phyloP scores from a whole-genome alignment of 2,888 invertebrate genomes.

The Eulithis testata region DNA sequence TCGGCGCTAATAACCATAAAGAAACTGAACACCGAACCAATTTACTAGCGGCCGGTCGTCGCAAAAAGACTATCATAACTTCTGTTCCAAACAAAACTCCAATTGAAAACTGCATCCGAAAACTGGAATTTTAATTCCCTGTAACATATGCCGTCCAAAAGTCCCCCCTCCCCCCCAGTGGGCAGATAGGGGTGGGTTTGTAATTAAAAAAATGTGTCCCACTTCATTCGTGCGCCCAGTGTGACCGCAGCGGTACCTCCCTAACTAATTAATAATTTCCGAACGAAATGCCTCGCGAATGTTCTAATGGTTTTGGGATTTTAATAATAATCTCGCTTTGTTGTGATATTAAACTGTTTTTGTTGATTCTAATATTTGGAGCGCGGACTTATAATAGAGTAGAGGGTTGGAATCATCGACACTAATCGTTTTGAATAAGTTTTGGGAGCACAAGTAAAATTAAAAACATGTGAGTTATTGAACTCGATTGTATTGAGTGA shows the following conservation, averaged over 20 bases:
- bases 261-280: slow-evolving; percentile 73
- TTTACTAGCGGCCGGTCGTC: slow-evolving; percentile 36
- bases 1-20: slow-evolving; percentile 44
- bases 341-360: slow-evolving; percentile 43
- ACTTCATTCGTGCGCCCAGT: slow-evolving; percentile 73
- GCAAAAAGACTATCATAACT: slow-evolving; percentile 42
- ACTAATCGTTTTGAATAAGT: neutral
- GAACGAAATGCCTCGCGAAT: slow-evolving; percentile 45
- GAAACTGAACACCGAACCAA: slow-evolving; percentile 43
- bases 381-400: slow-evolving; percentile 28
- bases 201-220: slow-evolving; percentile 83
- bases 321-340: slow-evolving; percentile 67
- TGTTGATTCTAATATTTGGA: slow-evolving; percentile 24
- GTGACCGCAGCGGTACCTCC: slow-evolving; percentile 62
- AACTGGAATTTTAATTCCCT: slow-evolving; percentile 78
- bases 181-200: slow-evolving; percentile 45
- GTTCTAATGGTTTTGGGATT: slow-evolving; percentile 64
- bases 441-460: neutral
- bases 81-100: slow-evolving; percentile 41
- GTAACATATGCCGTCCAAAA: slow-evolving; percentile 70
- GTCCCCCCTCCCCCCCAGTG: slow-evolving; percentile 7
- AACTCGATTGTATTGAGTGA: no score
- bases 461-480: neutral
- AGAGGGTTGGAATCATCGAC: slow-evolving; percentile 3
- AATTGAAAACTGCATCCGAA: slow-evolving; percentile 72